A percentile compares a stretch with the other conserved stretches of the same genome.
Evolutionary conservation across 1,140 invertebrate genomes (phyloP).

Genomic region (Drosophila burlai): DNA sequence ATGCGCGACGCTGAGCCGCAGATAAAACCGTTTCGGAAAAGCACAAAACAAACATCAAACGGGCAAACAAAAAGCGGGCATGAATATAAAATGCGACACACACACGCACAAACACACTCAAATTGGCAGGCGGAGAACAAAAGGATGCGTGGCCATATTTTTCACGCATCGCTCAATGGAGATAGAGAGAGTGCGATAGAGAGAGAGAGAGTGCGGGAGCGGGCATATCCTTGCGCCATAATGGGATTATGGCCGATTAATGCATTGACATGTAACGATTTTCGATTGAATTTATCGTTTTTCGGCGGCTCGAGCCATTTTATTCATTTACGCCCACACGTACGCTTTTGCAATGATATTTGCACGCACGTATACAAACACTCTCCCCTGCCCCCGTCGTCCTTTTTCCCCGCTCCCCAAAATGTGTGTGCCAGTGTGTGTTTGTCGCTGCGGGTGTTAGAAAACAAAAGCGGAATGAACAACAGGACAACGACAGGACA

Average conservation of each 20-base stretch:
- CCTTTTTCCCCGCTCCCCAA: background rate
- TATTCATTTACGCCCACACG: conserved; percentile 83
- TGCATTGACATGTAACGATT: conserved; percentile 85
- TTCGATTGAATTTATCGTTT: conserved; percentile 85
- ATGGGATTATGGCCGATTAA: conserved; percentile 85
- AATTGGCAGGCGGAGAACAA: conserved; percentile 55
- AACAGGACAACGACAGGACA: conserved; percentile 50
- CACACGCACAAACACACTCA: conserved; percentile 25
- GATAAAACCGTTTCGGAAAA: conserved; percentile 79
- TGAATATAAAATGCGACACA: conserved; percentile 81
- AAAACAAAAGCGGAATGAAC: conserved; percentile 75
- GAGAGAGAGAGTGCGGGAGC: conserved; percentile 24
- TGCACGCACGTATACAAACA: conserved; percentile 63
- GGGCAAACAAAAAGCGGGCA: conserved; percentile 79
- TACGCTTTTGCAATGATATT: conserved; percentile 72
- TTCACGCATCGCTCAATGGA: conserved; percentile 63
- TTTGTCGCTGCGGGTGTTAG: conserved; percentile 75
- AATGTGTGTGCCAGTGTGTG: conserved; percentile 41
- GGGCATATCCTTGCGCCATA: conserved; percentile 82
- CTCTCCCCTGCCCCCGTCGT: background rate
- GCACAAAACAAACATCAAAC: conserved; percentile 82
- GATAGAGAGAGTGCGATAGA: conserved; percentile 3
- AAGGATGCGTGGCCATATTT: conserved; percentile 81
- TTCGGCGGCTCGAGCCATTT: conserved; percentile 80
- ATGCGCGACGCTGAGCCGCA: conserved; percentile 78